Percentiles rank a stretch among this genome's conserved stretches.
Evolutionary conservation across 2,113 vertebrate genomes (phyloP).

Genomic region (Himantopus leucocephalus): DNA sequence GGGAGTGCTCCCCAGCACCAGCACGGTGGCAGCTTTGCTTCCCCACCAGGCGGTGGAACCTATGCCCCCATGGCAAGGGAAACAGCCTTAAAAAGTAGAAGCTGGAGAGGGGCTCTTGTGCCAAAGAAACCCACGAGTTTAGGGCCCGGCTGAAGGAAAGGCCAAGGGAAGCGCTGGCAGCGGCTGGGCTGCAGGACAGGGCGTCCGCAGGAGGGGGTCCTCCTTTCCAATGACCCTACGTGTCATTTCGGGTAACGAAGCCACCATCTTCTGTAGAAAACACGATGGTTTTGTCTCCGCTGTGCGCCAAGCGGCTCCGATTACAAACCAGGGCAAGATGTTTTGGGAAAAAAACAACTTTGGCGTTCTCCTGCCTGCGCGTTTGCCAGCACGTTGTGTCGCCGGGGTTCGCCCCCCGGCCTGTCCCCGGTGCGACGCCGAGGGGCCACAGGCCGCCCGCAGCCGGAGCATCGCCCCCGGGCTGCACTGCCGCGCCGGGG

Average conservation of each 20-base stretch:
- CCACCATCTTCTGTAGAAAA: background rate
- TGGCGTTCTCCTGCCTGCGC: background rate
- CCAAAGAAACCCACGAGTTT: background rate
- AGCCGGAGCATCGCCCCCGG: background rate
- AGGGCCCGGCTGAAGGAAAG: background rate
- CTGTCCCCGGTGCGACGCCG: background rate
- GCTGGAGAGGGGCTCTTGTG: background rate
- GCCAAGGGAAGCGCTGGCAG: background rate
- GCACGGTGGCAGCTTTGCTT: background rate
- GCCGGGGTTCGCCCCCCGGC: background rate
- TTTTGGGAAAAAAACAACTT: background rate
- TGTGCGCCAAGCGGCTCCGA: background rate
- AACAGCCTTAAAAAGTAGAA: background rate
- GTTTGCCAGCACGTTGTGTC: background rate
- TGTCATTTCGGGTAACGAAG: background rate
- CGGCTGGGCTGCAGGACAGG: background rate
- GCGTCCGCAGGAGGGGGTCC: background rate
- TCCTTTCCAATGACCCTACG: background rate
- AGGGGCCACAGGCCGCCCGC: background rate
- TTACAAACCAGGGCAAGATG: background rate
- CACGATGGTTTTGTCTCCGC: accelerated
- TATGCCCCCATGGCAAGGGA: background rate
- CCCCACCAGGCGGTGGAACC: background rate
- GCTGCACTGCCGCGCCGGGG: background rate
- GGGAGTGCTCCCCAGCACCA: background rate